Evolutionary conservation across 2,797 vertebrate genomes (phyloP).

Genomic region (Mormyrus hasselquistii): DNA sequence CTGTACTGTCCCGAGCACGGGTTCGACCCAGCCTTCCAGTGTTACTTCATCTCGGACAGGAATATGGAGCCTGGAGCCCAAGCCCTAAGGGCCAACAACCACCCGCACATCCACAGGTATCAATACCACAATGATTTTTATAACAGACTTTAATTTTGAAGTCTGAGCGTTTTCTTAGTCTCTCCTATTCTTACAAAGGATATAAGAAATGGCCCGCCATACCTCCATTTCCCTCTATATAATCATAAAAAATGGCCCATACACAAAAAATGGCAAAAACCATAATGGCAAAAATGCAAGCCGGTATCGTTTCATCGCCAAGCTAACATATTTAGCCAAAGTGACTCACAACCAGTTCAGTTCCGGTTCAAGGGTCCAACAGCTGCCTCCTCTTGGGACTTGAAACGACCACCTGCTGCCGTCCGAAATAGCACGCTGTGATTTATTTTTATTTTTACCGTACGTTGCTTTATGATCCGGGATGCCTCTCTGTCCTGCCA

Average conservation of each 20-base stretch:
- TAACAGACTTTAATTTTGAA: not conserved
- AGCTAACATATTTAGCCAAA: not conserved
- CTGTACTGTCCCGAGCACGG: conserved; percentile 29
- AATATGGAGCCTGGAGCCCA: not conserved
- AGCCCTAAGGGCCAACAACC: not conserved
- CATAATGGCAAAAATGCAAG: not conserved
- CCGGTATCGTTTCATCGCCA: not conserved
- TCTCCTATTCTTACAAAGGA: not conserved
- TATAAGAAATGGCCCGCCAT: not conserved
- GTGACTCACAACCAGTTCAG: not conserved
- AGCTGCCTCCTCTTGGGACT: not conserved
- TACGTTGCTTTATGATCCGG: not conserved
- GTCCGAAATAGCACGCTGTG: not conserved
- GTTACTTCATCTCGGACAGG: not conserved
- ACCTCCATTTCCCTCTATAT: not conserved
- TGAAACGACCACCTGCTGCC: not conserved
- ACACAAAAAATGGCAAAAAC: not conserved
- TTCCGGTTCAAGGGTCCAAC: not conserved
- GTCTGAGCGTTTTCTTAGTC: not conserved
- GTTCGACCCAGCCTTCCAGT: not conserved
- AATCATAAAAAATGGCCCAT: not conserved
- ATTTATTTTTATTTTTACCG: not conserved
- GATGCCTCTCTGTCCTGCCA: not conserved
- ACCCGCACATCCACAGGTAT: not conserved
- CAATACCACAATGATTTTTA: not conserved